Percentiles rank a stretch among this genome's conserved stretches.
Evolutionary conservation across 2,888 invertebrate species (phyloP).

Genomic region (Drosophila buzzatii): DNA sequence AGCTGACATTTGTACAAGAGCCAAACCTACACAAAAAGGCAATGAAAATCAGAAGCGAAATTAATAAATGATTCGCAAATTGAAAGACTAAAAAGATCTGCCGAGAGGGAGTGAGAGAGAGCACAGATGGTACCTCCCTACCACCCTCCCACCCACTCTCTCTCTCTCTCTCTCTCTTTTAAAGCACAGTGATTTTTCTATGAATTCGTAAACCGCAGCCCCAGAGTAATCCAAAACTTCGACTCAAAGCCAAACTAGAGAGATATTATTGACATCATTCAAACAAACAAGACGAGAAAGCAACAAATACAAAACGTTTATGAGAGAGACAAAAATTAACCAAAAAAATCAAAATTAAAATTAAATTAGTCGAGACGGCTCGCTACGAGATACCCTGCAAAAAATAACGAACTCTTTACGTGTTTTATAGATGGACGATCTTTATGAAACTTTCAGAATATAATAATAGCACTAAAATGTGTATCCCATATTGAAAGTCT

Average conservation of each 20-base stretch:
- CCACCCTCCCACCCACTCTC: neutral
- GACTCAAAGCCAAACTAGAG: slow-evolving; percentile 34
- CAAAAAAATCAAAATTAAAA: neutral
- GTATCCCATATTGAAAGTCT: too few relatives aligned
- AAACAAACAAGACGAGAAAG: neutral
- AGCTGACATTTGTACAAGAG: slow-evolving; percentile 48
- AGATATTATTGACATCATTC: slow-evolving; percentile 25
- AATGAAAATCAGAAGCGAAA: slow-evolving; percentile 21
- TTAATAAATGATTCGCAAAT: slow-evolving; percentile 10
- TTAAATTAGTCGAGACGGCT: too few relatives aligned
- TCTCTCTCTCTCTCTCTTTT: neutral
- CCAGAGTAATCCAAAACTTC: slow-evolving; percentile 36
- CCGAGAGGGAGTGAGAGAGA: neutral
- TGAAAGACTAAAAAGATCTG: neutral
- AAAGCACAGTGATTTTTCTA: neutral
- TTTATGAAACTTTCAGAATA: too few relatives aligned
- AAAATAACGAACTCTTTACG: too few relatives aligned
- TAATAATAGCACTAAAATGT: too few relatives aligned
- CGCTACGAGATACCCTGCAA: too few relatives aligned
- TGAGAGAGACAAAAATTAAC: slow-evolving; percentile 1
- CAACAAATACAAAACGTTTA: neutral
- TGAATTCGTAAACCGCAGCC: slow-evolving; percentile 40
- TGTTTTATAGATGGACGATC: too few relatives aligned
- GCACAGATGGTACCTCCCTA: neutral
- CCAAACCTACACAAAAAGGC: slow-evolving; percentile 19